Conservation (phyloP, 2,888 invertebrate species). For the Agrilus cyanescens region DNA sequence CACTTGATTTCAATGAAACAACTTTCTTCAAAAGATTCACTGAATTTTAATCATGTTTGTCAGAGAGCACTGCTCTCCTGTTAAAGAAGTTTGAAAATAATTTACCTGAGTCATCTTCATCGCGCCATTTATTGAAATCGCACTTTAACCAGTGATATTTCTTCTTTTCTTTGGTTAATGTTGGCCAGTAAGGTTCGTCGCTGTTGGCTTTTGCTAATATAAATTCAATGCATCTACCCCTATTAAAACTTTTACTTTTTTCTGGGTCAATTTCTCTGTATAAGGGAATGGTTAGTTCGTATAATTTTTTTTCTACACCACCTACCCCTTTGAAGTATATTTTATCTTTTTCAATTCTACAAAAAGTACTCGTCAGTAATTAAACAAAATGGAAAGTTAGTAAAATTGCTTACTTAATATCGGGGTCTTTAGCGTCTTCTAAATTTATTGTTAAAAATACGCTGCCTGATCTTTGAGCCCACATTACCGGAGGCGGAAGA, state of each 20-base stretch:
- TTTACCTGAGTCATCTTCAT: conserved; percentile 88
- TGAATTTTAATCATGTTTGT: too few species aligned
- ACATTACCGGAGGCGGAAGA: conserved; percentile 74
- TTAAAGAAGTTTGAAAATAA: conserved; percentile 39
- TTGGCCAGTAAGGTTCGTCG: conserved; percentile 75
- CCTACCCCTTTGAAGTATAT: conserved; percentile 78
- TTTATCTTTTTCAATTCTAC: conserved; percentile 55
- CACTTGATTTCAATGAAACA: too few species aligned
- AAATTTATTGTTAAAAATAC: conserved; percentile 83
- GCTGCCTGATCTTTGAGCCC: conserved; percentile 82
- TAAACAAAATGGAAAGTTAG: neutral
- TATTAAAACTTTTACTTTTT: conserved; percentile 58
- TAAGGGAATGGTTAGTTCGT: conserved; percentile 81
- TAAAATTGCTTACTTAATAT: conserved; percentile 49
- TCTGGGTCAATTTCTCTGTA: conserved; percentile 73
- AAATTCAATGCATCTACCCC: conserved; percentile 65
- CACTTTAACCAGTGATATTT: conserved; percentile 94
- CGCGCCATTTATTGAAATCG: conserved; percentile 96
- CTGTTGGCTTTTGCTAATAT: conserved; percentile 52
- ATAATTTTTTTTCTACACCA: conserved; percentile 69
- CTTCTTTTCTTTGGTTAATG: conserved; percentile 70
- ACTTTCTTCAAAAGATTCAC: too few species aligned
- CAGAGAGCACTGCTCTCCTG: too few species aligned
- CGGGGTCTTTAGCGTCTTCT: conserved; percentile 78
- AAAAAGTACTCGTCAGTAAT: conserved; percentile 9